These are phyloP conservation scores for Acinonyx jubatus DNA, from an alignment of 2,113 vertebrate species.

Conservation along the genomic window DNA sequence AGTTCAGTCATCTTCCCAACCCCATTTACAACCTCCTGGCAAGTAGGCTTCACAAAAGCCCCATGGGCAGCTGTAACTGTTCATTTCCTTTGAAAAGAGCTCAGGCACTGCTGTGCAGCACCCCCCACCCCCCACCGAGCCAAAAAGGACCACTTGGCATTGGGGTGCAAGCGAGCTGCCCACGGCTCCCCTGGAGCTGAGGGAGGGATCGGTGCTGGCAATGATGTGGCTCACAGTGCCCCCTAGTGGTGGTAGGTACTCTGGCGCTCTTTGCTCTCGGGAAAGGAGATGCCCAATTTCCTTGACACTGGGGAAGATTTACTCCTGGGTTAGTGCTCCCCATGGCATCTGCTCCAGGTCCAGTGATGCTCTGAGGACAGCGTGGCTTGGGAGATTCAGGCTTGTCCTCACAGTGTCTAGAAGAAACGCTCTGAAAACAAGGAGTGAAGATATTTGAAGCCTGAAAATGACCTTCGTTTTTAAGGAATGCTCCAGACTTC, in stretches of 20 bases:
- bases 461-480: not conserved
- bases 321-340: not conserved
- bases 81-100: not conserved
- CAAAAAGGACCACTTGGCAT: too few relatives aligned
- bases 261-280: not conserved
- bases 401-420: not conserved
- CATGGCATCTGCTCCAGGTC: not conserved
- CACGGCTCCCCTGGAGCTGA: rapidly evolving
- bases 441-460: not conserved
- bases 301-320: not conserved
- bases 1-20: not conserved
- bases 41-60: not conserved
- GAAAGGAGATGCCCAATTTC: not conserved
- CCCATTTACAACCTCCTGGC: not conserved
- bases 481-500: not conserved
- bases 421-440: slow-evolving; percentile 11
- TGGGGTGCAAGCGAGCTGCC: not conserved
- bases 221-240: slow-evolving; percentile 27
- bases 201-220: too few relatives aligned
- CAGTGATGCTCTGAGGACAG: not conserved
- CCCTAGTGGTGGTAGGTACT: slow-evolving; percentile 20
- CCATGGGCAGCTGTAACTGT: not conserved
- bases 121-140: not conserved
- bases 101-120: not conserved
- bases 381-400: not conserved